Evolutionary conservation across 2,797 vertebrate genomes (phyloP).

Genomic region (Catamblyrhynchus diadema): DNA sequence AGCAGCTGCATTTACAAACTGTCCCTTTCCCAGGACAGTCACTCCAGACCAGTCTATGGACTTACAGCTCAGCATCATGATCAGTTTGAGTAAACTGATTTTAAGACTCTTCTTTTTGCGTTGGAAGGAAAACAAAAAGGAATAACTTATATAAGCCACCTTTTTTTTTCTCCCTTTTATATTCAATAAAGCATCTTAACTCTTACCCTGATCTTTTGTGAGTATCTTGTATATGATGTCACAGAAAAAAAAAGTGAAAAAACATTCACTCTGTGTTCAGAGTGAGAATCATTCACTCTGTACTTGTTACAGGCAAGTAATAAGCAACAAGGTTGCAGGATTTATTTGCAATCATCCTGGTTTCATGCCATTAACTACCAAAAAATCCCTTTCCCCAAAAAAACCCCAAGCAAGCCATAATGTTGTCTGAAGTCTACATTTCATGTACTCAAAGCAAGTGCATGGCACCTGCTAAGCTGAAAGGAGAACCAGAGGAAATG

Average conservation of each 20-base stretch:
- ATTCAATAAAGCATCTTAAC: neutral
- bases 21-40: neutral
- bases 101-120: neutral
- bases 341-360: neutral
- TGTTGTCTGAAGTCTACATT: neutral
- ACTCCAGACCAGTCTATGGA: neutral
- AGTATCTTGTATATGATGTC: neutral
- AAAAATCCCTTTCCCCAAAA: neutral
- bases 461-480: neutral
- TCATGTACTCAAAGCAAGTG: neutral
- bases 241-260: neutral
- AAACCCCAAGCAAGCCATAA: neutral
- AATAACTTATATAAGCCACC: rapidly evolving
- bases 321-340: neutral
- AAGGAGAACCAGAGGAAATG: neutral
- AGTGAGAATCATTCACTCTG: neutral
- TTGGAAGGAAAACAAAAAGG: neutral
- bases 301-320: neutral
- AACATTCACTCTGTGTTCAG: neutral
- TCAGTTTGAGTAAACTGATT: neutral
- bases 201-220: neutral
- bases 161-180: neutral
- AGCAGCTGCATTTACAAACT: neutral
- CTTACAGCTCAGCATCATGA: neutral
- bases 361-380: neutral